A percentile compares a stretch with the other conserved stretches of the same genome.
phyloP scores from a whole-genome alignment of 2,113 vertebrate species.

The Cephalophus harveyi region DNA sequence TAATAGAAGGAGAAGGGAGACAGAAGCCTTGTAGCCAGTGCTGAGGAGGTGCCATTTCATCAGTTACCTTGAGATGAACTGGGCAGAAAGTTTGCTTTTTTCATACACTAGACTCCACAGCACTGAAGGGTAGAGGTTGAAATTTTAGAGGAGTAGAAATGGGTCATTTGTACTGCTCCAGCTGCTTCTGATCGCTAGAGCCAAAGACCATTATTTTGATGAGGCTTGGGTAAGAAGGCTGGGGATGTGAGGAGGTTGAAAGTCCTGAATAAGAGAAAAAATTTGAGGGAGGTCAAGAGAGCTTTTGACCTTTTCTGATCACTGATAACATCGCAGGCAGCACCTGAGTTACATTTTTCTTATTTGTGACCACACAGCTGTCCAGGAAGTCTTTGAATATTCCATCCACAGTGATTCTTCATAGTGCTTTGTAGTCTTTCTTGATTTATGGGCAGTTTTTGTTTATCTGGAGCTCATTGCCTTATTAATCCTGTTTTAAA shows the following conservation, averaged over 20 bases:
- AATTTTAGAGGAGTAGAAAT: not conserved
- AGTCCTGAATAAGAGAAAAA: not conserved
- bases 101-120: not conserved
- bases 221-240: not conserved
- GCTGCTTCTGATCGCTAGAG: not conserved
- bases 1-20: not conserved
- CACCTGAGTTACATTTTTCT: not conserved
- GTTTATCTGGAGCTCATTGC: not conserved
- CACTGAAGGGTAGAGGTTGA: not conserved
- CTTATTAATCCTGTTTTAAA: conserved; percentile 8
- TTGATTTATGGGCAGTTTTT: not conserved
- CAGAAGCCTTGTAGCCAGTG: not conserved
- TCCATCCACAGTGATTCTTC: not conserved
- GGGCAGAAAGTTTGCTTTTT: not conserved
- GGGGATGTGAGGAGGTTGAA: not conserved
- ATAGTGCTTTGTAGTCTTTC: not conserved
- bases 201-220: not conserved
- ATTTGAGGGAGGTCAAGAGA: not conserved
- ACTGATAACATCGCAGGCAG: not conserved
- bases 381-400: not conserved
- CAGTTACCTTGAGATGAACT: not conserved
- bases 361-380: not conserved
- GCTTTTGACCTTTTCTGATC: not conserved
- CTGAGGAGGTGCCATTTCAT: not conserved
- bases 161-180: not conserved